Conservation (phyloP, 2,888 invertebrate species). For the Stenotaenia linearis region DNA sequence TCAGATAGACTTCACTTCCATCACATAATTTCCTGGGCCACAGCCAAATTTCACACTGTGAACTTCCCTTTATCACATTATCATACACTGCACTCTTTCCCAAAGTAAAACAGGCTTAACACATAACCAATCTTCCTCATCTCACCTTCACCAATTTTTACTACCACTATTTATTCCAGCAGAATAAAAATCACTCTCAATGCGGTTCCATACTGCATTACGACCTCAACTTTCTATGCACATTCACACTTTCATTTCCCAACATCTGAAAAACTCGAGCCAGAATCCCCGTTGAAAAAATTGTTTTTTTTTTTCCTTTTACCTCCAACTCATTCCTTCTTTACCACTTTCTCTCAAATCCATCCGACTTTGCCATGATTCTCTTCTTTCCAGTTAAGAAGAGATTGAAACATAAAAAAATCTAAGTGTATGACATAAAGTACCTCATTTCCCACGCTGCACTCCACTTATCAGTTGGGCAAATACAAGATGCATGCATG, state of each 20-base stretch:
- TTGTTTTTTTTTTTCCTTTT: neutral
- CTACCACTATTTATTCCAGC: neutral
- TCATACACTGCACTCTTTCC: neutral
- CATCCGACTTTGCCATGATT: neutral
- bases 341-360: neutral
- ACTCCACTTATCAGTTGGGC: neutral
- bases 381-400: neutral
- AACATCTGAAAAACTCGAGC: neutral
- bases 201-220: neutral
- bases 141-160: neutral
- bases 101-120: neutral
- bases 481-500: neutral
- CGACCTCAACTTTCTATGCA: neutral
- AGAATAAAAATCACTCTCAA: neutral
- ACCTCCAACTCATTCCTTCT: neutral
- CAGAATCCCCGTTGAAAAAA: neutral
- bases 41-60: too few species aligned
- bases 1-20: too few species aligned
- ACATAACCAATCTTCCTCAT: neutral
- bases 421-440: neutral
- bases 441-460: neutral
- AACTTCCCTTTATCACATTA: neutral
- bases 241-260: neutral
- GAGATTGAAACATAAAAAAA: neutral
- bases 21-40: too few species aligned